Base-by-base conservation (phyloP, 2,113 vertebrate genomes). In the Copsychus sechellarum region DNA sequence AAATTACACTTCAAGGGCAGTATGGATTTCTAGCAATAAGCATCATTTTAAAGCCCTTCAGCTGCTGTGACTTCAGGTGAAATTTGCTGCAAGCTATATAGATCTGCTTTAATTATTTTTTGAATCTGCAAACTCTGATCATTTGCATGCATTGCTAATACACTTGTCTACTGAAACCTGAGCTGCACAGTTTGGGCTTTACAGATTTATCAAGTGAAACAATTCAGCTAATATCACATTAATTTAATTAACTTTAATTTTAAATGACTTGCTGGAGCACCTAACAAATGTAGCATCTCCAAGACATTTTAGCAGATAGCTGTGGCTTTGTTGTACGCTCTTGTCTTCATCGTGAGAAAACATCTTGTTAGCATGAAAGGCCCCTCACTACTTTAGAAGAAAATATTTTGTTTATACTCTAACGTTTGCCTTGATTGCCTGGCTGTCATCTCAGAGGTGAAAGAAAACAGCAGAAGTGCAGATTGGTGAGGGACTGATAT, bases 241-340 rank as follows among this genome's bases (percentile, higher is more conserved):
- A 83, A 92, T 96, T 97, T 84, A 92, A 95, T 96, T 92, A 89
- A 81, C 81, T 84, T 96, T 90, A 91, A 83, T 96, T 94, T 84
- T 78, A 79, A 81, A 86, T 42, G 18, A 66, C 83, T 96, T 95
- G 62, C 83, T 34, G 33, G 67, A 83, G 51, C 42, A 80, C 48
- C 58, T 38, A 76, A 83, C 64, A 85, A 92, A 88, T 61, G 61
- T 62, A 91, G 66, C 54, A 34, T 85, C 71, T 70, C 85, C 65
- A 56, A 90, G 61, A 89, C 73, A 8, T 84, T 89, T 93, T 45
- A 95, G 81, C 60, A 87, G 94, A 73, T 96, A 95, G 17, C 60
- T 73, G 80, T 2, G 10, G 66, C 94, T 96, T 97, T 95, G 74
- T 95, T 91, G 78, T 84, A 62, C 4, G 1, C 53, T 81, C 82